Percentiles rank a stretch among this genome's conserved stretches.
Evolutionary conservation across 35 echinoderm and acorn worm species (phyloP).

Genomic region (Apostichopus californicus): DNA sequence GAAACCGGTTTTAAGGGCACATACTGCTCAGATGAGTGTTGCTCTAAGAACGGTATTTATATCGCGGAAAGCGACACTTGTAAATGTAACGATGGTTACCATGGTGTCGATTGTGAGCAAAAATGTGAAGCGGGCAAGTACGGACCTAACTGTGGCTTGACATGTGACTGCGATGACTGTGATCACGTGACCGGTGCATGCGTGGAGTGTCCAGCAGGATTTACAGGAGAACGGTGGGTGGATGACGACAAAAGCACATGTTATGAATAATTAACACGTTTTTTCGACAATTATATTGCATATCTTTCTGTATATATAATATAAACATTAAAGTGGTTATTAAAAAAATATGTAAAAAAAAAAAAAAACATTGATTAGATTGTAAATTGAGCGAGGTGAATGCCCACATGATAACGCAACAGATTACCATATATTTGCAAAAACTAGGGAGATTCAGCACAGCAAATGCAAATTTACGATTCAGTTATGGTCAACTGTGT

Average conservation of each 20-base stretch:
- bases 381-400: too few relatives aligned
- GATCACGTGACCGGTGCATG: conserved; percentile 36
- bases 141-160: background rate
- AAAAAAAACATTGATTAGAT: too few relatives aligned
- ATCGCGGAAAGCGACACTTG: background rate
- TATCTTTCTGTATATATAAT: too few relatives aligned
- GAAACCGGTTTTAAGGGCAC: background rate
- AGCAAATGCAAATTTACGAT: too few relatives aligned
- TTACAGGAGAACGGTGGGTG: conserved; percentile 21
- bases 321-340: background rate
- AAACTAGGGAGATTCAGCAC: too few relatives aligned
- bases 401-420: too few relatives aligned
- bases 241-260: background rate
- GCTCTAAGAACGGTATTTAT: conserved; percentile 22
- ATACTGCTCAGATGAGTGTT: background rate
- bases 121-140: background rate
- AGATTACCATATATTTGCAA: too few relatives aligned
- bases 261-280: background rate
- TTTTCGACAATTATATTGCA: too few relatives aligned
- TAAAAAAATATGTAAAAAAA: too few relatives aligned
- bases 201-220: conserved; percentile 7
- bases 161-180: background rate
- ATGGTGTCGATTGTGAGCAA: conserved; percentile 12
- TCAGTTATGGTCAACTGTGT: too few relatives aligned
- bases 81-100: conserved; percentile 25